Conservation (phyloP, 2,888 invertebrate species). For the Drosophila dives region DNA sequence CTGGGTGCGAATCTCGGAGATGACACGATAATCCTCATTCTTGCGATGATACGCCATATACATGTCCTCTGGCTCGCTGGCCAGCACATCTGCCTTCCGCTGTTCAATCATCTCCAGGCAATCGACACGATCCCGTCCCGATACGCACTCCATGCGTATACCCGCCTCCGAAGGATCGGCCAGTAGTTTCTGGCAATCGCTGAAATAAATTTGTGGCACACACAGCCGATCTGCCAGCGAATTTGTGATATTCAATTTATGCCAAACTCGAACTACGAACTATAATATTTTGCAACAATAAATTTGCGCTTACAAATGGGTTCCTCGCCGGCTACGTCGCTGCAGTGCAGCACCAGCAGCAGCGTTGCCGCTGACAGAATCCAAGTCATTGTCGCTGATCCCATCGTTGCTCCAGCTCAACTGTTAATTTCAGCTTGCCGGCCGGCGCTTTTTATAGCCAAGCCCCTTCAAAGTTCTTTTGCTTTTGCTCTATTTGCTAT, state of each 20-base stretch:
- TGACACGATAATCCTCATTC: slow-evolving; percentile 90
- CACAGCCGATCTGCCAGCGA: slow-evolving; percentile 89
- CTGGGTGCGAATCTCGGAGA: slow-evolving; percentile 91
- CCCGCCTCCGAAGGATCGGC: slow-evolving; percentile 85
- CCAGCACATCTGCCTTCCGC: slow-evolving; percentile 92
- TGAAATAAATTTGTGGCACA: slow-evolving; percentile 88
- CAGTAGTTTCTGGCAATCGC: slow-evolving; percentile 87
- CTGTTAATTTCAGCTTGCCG: slow-evolving; percentile 64
- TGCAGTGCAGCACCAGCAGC: slow-evolving; percentile 36
- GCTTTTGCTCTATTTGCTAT: slow-evolving; percentile 41
- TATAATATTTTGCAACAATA: background rate
- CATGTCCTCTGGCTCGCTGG: slow-evolving; percentile 95
- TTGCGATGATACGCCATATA: slow-evolving; percentile 91
- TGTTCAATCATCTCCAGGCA: slow-evolving; percentile 91
- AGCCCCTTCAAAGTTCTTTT: slow-evolving; percentile 17
- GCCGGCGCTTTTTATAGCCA: slow-evolving; percentile 65
- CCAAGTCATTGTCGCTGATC: slow-evolving; percentile 33
- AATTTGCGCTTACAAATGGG: slow-evolving; percentile 62
- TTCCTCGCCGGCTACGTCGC: slow-evolving; percentile 56
- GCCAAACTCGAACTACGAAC: background rate
- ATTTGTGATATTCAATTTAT: background rate
- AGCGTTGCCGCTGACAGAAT: slow-evolving; percentile 36
- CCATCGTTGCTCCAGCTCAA: slow-evolving; percentile 54
- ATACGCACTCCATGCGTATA: slow-evolving; percentile 88
- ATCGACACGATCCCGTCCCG: slow-evolving; percentile 89